Percentiles rank a stretch among this genome's conserved stretches.
Conservation (phyloP, 1,140 invertebrate species). For the Papilio aristodemus region DNA sequence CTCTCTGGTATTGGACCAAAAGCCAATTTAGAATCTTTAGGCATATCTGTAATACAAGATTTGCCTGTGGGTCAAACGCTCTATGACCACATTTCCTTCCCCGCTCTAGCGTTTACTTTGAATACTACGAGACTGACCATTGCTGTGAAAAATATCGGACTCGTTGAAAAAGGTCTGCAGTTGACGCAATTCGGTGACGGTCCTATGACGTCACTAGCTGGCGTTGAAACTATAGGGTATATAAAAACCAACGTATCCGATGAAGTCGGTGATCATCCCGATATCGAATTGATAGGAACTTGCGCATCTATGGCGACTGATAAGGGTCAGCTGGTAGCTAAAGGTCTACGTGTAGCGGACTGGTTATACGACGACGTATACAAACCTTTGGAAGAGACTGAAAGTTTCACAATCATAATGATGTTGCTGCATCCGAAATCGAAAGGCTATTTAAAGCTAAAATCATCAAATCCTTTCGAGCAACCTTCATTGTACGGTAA, state of each 20-base stretch:
- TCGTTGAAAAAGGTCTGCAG: conserved; percentile 70
- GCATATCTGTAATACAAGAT: conserved; percentile 84
- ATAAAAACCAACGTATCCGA: conserved; percentile 82
- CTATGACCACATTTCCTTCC: conserved; percentile 87
- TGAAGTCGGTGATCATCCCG: conserved; percentile 80
- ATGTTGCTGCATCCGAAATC: conserved; percentile 89
- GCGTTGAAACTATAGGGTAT: conserved; percentile 84
- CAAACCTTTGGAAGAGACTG: conserved; percentile 80
- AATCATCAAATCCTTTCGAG: conserved; percentile 86
- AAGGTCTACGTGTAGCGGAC: conserved; percentile 80
- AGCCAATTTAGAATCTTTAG: conserved; percentile 83
- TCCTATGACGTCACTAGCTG: conserved; percentile 80
- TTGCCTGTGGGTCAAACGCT: conserved; percentile 86
- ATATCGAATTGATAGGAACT: conserved; percentile 83
- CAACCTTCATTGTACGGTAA: conserved; percentile 88
- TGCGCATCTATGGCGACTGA: conserved; percentile 82
- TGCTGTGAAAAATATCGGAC: conserved; percentile 72
- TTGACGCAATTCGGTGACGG: conserved; percentile 79
- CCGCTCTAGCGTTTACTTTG: conserved; percentile 83
- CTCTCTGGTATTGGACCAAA: conserved; percentile 89
- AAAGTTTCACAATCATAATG: conserved; percentile 85
- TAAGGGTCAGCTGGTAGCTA: conserved; percentile 81
- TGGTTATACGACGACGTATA: conserved; percentile 82
- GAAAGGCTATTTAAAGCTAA: conserved; percentile 84
- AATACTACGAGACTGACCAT: conserved; percentile 74